Evolutionary conservation across 2,113 vertebrate genomes (phyloP).

Genomic region (Leucopternis melanops): DNA sequence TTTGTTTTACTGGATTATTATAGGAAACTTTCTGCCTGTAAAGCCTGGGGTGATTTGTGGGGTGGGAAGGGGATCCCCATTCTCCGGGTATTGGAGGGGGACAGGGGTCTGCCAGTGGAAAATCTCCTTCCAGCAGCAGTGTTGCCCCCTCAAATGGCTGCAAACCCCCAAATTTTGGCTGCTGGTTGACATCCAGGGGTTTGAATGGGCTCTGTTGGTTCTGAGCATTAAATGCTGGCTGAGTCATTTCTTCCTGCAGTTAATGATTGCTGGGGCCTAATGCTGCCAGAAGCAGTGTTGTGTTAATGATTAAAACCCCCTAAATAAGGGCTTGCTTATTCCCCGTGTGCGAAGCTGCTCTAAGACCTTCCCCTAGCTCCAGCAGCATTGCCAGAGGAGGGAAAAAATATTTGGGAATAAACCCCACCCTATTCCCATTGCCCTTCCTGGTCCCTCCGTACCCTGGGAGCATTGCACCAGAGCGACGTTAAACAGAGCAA

Average conservation of each 20-base stretch:
- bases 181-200: neutral
- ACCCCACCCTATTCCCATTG: fast-evolving
- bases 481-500: fast-evolving
- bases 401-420: neutral
- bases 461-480: fast-evolving
- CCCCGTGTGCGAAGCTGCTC: fast-evolving
- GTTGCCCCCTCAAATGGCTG: neutral
- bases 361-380: neutral
- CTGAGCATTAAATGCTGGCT: fast-evolving
- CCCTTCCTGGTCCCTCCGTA: neutral
- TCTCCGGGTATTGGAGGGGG: fast-evolving
- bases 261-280: neutral
- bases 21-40: neutral
- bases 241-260: neutral
- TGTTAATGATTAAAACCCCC: neutral
- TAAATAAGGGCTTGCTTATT: neutral
- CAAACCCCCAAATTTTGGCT: neutral
- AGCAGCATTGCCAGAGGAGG: neutral
- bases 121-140: neutral
- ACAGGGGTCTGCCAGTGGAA: neutral
- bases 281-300: fast-evolving
- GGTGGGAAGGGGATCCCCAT: neutral
- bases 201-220: neutral
- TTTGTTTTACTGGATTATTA: neutral
- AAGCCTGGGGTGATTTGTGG: neutral